Evolutionary conservation across 2,797 vertebrate genomes (phyloP), one percentile per base, ranked within the genome.

Genomic region (Myripristis murdjan): DNA sequence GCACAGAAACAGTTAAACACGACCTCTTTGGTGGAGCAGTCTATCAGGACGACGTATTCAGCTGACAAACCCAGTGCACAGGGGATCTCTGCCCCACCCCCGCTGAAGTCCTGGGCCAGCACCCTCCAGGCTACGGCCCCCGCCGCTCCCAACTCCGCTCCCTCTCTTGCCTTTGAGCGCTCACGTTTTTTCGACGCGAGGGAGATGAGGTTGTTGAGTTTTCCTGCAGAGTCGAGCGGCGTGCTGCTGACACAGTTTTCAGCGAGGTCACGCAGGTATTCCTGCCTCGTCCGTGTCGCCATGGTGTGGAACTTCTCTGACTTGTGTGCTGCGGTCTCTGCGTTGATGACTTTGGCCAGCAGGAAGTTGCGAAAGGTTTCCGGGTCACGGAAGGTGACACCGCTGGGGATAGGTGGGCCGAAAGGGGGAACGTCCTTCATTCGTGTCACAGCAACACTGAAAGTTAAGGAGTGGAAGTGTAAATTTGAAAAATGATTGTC

Each of bases 361-460:
- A 99, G 92, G 88, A 99, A 99, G 82, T 96, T 93, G 22, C 97
- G 95, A 79, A 99, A 97, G 57, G 93, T 91, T 0, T 96, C 95
- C 0, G 95, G 95, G 71, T 97, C 95, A 11, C 95, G 93, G 90
- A 99, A 99, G 33, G 93, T 90, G 81, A 94, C 82, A 1, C 95
- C 87, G 26, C 90, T 95, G 1, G 88, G 97, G 56, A 98, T 95
- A 3, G 97, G 95, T 0, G 97, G 98, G 0, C 97, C 98, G 0
- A 99, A 99, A 0, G 95, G 93, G 0, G 97, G 98, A 5, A 98
- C 98, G 0, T 99, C 98, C 87, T 98, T 97, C 95, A 98, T 98
- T 60, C 98, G 93, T 0, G 96, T 98, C 84, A 98, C 97, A 1
- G 97, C 97, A 73, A 97, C 96, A 15, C 98, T 99, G 72, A 8